Evolutionary conservation across 2,888 invertebrate species (phyloP), one percentile per base, ranked within the genome.

Genomic region (Oegoconia quadripuncta): DNA sequence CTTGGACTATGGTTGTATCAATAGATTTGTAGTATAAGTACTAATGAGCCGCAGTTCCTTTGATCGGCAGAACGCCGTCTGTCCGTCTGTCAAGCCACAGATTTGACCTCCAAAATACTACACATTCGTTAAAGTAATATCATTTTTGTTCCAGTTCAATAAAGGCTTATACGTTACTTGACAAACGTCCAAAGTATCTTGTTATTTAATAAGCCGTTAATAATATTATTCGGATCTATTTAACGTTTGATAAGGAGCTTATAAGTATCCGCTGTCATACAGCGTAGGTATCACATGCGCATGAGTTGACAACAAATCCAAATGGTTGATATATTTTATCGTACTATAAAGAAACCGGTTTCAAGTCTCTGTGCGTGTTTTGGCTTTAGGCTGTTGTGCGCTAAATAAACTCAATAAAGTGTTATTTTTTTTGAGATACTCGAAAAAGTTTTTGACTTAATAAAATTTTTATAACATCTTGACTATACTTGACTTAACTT

Each of bases 161-260:
- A n/a, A n/a, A n/a, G n/a, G n/a, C n/a, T n/a, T n/a, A n/a, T n/a
- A n/a, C n/a, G n/a, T 8, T 13, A 32, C 3, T 13, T 32, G 2
- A 13, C 11, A 37, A 4, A 12, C 4, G 28, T 38, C 13, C 35
- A 13, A 6, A 13, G 18, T 41, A 48, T 44, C 11, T 54, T 52
- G 64, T 62, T 39, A 41, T 37, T 41, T 42, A 41, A 36, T 75
- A 77, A 76, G 64, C 71, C 60, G 64, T 64, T 78, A 76, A 78
- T 77, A 71, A 71, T 58, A 71, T 77, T 77, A 78, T 63, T 63
- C 56, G 68, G 66, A 64, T 67, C 64, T 69, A 64, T 70, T 74
- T 74, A 74, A 74, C 71, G 60, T 65, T 55, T 60, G 60, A 62
- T 59, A 47, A 54, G 41, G 49, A 32, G 39, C 37, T 31, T 42